Base-by-base conservation (phyloP, 2,113 vertebrate genomes). In the Macheiramphus alcinus region DNA sequence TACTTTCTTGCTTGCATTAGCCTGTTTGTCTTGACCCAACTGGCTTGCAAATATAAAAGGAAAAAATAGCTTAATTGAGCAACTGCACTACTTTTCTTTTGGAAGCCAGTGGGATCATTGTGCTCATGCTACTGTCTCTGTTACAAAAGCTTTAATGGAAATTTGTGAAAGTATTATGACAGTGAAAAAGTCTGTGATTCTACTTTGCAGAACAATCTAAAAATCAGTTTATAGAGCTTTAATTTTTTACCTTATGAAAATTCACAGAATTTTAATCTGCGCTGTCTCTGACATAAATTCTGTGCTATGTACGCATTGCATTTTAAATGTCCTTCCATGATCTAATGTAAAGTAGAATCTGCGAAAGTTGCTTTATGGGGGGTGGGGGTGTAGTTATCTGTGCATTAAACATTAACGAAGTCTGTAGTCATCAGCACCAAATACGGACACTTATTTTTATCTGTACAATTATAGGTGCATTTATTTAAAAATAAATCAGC, bases 151-250 rank as follows among this genome's bases (percentile, higher is more conserved):
- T 98, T 98, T 98, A 97, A 97, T 84, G 94, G 89, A 95, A 96
- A 94, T 73, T 19, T 91, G 85, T 96, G 90, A 19, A 96, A 97
- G 95, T 94, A 90, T 97, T 97, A 95, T 16, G 76, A 48, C 95
- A 97, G 94, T 76, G 47, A 75, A 81, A 67, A 70, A 26, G 43
- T 86, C 55, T 1, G 36, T 90, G 97, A 97, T 97, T 97, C 97
- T 98, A 98, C 98, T 98, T 98, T 98, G 97, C 97, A 98, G 90
- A 97, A 93, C 95, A 97, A 98, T 92, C 80, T 96, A 86, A 96
- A 97, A 82, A 96, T 97, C 93, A 92, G 68, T 97, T 97, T 93
- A 71, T 96, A 97, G 81, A 98, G 97, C 98, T 98, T 98, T 98
- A 97, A 74, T 94, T 98, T 98, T 98, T 97, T 96, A 98, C 56